phyloP scores from a whole-genome alignment of 1,140 invertebrate species.

The Drosophila equinoxialis region DNA sequence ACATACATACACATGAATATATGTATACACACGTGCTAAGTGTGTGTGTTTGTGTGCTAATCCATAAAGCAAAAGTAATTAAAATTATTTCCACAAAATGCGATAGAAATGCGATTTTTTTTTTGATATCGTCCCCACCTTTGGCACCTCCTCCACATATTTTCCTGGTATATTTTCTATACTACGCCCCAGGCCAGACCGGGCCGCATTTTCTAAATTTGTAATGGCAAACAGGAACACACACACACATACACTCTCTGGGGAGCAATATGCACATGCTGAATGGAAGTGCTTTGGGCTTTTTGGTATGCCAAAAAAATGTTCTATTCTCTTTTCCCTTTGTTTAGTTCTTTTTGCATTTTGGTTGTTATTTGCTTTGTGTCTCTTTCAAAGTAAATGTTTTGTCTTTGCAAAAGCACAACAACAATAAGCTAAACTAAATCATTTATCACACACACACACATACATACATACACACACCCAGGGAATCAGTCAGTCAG shows the following conservation, averaged over 20 bases:
- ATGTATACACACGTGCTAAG: background rate
- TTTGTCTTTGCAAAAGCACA: slow-evolving; percentile 33
- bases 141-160: slow-evolving; percentile 17
- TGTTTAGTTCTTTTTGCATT: slow-evolving; percentile 34
- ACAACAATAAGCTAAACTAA: slow-evolving; percentile 39
- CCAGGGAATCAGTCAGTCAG: background rate
- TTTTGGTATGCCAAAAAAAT: slow-evolving; percentile 51
- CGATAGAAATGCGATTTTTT: slow-evolving; percentile 40
- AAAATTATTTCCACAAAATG: slow-evolving; percentile 74
- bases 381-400: slow-evolving; percentile 5
- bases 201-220: slow-evolving; percentile 81
- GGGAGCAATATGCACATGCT: slow-evolving; percentile 29
- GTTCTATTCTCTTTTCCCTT: slow-evolving; percentile 24
- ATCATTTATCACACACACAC: slow-evolving; percentile 54
- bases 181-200: slow-evolving; percentile 37
- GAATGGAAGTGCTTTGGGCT: slow-evolving; percentile 64
- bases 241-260: slow-evolving; percentile 15
- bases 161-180: slow-evolving; percentile 12
- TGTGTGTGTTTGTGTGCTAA: slow-evolving; percentile 47
- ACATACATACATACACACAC: slow-evolving; percentile 18
- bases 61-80: slow-evolving; percentile 79
- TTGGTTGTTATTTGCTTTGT: slow-evolving; percentile 14
- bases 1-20: background rate
- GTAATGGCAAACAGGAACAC: slow-evolving; percentile 70
- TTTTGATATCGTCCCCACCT: slow-evolving; percentile 33